Conservation (phyloP, 2,888 invertebrate species). For the Tanaodytes sp. region DNA sequence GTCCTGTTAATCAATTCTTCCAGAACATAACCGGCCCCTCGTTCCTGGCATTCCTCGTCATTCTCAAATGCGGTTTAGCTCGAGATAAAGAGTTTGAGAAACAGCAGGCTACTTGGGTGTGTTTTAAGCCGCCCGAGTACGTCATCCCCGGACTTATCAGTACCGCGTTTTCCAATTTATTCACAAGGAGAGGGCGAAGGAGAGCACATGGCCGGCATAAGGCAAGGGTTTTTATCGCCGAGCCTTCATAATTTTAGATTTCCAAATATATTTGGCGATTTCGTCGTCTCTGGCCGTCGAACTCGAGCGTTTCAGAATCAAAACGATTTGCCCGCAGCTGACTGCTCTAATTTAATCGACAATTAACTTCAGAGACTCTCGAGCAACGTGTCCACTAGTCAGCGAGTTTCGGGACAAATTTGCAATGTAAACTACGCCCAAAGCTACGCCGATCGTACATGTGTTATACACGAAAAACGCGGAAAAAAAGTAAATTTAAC, state of each 20-base stretch:
- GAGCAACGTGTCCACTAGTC: conserved; percentile 56
- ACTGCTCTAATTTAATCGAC: conserved; percentile 66
- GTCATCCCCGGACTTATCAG: conserved; percentile 57
- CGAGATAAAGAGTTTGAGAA: conserved; percentile 68
- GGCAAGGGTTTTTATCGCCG: conserved; percentile 61
- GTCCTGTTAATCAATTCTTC: conserved; percentile 55
- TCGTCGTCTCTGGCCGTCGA: conserved; percentile 54
- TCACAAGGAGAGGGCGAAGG: conserved; percentile 56
- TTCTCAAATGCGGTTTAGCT: conserved; percentile 56
- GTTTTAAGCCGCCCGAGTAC: conserved; percentile 56
- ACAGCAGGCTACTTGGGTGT: conserved; percentile 64
- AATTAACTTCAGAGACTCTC: conserved; percentile 60
- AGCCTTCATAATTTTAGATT: conserved; percentile 66
- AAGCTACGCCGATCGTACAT: conserved; percentile 54
- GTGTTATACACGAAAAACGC: conserved; percentile 51
- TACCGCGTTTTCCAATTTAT: conserved; percentile 57
- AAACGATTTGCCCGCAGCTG: conserved; percentile 22
- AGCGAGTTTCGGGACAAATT: conserved; percentile 66
- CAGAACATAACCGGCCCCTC: conserved; percentile 43
- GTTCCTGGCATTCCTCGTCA: conserved; percentile 55
- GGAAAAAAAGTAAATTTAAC: too few relatives aligned
- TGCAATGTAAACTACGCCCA: conserved; percentile 68
- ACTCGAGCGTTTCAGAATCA: conserved; percentile 35
- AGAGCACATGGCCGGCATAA: conserved; percentile 65
- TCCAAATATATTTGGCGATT: conserved; percentile 61